phyloP scores from a whole-genome alignment of 92 coral and sea anemone species.

The Pocillopora meandrina region DNA sequence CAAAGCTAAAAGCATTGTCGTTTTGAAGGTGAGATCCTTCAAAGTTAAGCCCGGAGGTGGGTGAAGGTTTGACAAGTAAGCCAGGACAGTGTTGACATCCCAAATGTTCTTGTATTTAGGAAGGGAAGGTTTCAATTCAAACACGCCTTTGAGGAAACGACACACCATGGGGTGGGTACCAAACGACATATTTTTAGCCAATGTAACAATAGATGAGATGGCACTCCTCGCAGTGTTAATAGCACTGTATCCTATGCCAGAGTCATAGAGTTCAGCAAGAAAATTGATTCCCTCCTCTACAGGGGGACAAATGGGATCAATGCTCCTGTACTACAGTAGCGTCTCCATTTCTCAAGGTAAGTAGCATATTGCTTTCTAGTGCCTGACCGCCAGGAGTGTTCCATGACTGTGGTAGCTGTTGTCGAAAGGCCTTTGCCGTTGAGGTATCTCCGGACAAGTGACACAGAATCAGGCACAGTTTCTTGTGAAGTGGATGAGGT shows the following conservation, averaged over 20 bases:
- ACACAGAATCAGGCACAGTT: too few species aligned
- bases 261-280: background rate
- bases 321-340: too few species aligned
- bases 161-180: slow-evolving; percentile 12
- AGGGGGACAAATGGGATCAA: too few species aligned
- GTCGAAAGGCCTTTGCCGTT: too few species aligned
- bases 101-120: slow-evolving; percentile 40
- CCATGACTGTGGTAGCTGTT: too few species aligned
- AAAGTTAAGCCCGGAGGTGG: slow-evolving; percentile 19
- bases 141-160: slow-evolving; percentile 35
- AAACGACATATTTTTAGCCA: background rate
- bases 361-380: too few species aligned
- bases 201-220: background rate
- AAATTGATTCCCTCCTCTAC: too few species aligned
- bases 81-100: slow-evolving; percentile 36
- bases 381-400: too few species aligned
- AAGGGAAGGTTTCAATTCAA: background rate
- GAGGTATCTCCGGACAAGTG: too few species aligned
- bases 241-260: slow-evolving; percentile 29
- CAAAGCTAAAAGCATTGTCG: too few species aligned
- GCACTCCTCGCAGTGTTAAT: slow-evolving; percentile 24
- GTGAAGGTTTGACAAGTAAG: slow-evolving; percentile 19
- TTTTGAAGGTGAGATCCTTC: background rate
- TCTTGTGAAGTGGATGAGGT: too few species aligned
- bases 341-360: too few species aligned